phyloP scores from a whole-genome alignment of 2,113 vertebrate genomes.

The Myodes glareolus region DNA sequence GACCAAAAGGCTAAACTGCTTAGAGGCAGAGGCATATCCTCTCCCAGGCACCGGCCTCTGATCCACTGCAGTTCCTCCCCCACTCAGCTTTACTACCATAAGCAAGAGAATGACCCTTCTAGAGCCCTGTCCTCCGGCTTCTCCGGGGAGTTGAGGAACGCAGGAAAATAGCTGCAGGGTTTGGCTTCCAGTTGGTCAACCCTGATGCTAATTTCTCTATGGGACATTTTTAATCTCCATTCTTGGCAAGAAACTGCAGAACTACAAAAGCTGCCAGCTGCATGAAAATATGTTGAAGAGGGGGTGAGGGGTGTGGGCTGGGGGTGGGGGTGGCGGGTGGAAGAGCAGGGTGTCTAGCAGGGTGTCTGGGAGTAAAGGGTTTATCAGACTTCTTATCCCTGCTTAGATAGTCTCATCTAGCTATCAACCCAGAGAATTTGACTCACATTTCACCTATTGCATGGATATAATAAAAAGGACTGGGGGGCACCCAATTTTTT shows the following conservation, averaged over 20 bases:
- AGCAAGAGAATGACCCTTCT: conserved; percentile 28
- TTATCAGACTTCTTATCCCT: neutral
- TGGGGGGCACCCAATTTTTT: too few relatives aligned
- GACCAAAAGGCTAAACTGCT: neutral
- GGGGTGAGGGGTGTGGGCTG: neutral
- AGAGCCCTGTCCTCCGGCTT: conserved; percentile 24
- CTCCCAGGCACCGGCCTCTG: neutral
- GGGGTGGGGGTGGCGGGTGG: neutral
- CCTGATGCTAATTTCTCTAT: conserved; percentile 50
- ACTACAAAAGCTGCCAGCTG: conserved; percentile 18
- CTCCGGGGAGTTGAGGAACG: conserved; percentile 58
- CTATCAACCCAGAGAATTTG: neutral
- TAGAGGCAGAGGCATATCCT: neutral
- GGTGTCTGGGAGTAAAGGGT: neutral
- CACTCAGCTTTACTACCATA: neutral
- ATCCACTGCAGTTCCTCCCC: neutral
- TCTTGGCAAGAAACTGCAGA: conserved; percentile 45
- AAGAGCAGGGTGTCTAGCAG: neutral
- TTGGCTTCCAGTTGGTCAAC: conserved; percentile 62
- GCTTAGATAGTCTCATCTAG: neutral
- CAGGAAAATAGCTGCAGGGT: conserved; percentile 57
- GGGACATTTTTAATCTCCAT: conserved; percentile 60
- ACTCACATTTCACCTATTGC: neutral
- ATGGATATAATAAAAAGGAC: neutral
- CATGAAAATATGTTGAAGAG: neutral